Evolutionary conservation across 2,888 invertebrate species (phyloP).

Genomic region (Apoda limacodes): DNA sequence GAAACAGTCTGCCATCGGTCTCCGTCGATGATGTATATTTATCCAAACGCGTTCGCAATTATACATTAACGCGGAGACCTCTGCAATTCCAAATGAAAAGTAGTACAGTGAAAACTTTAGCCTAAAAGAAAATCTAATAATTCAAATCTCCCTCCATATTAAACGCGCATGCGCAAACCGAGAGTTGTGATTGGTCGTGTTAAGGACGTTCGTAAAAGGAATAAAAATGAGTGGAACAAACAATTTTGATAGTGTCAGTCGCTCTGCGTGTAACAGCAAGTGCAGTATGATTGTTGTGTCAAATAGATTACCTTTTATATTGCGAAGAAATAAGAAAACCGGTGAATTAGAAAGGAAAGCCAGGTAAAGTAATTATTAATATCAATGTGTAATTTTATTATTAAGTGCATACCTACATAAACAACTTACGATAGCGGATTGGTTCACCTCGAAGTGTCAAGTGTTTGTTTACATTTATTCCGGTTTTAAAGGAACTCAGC

Average conservation of each 20-base stretch:
- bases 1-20: constrained; percentile 56
- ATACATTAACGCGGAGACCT: constrained; percentile 28
- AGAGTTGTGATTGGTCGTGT: constrained; percentile 51
- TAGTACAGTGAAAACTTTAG: no score
- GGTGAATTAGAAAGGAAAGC: constrained; percentile 83
- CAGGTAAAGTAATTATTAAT: constrained; percentile 69
- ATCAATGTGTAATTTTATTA: no score
- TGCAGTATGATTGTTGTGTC: constrained; percentile 92
- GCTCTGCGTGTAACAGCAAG: constrained; percentile 64
- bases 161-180: constrained; percentile 47
- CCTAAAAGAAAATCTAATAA: constrained; percentile 29
- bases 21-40: constrained; percentile 53
- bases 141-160: constrained; percentile 45
- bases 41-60: constrained; percentile 28
- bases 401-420: no score
- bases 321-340: constrained; percentile 79
- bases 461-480: no score
- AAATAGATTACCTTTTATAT: constrained; percentile 89
- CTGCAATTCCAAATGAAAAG: constrained; percentile 40
- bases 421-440: no score
- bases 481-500: no score
- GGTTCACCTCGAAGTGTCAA: no score
- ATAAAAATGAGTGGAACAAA: constrained; percentile 47
- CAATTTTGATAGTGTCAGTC: constrained; percentile 35
- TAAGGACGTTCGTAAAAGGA: constrained; percentile 35